phyloP scores from a whole-genome alignment of 2,888 invertebrate species.

The Perizoma affinitatum region DNA sequence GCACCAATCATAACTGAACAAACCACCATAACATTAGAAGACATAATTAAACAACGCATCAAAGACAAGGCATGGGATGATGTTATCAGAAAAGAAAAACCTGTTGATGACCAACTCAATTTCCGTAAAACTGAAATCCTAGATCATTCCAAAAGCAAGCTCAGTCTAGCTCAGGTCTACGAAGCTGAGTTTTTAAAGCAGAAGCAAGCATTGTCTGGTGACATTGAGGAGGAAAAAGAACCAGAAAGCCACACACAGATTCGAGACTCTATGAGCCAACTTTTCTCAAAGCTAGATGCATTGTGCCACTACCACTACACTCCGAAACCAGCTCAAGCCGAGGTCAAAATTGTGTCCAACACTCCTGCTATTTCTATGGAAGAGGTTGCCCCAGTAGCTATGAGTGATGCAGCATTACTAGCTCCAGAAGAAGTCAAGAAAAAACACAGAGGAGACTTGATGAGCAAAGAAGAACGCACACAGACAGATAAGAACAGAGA shows the following conservation, averaged over 20 bases:
- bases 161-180: conserved; percentile 96
- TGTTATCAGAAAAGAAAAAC: conserved; percentile 93
- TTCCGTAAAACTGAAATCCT: conserved; percentile 94
- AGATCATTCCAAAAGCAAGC: conserved; percentile 97
- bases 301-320: conserved; percentile 97
- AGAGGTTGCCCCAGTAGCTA: conserved; percentile 96
- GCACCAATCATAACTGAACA: conserved; percentile 97
- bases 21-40: conserved; percentile 93
- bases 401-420: conserved; percentile 92
- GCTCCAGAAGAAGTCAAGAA: conserved; percentile 96
- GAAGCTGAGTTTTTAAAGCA: conserved; percentile 93
- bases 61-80: conserved; percentile 98
- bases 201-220: conserved; percentile 82
- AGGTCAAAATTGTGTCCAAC: conserved; percentile 95
- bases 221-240: conserved; percentile 85
- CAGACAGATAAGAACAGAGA: conserved; percentile 95
- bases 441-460: conserved; percentile 80
- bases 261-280: conserved; percentile 86
- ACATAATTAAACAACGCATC: conserved; percentile 94
- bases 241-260: conserved; percentile 92
- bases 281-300: conserved; percentile 95
- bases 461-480: conserved; percentile 91
- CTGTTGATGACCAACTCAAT: conserved; percentile 90
- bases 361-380: conserved; percentile 96
- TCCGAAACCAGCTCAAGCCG: conserved; percentile 93